Evolutionary conservation across 2,888 invertebrate species (phyloP).

Genomic region (Myopa testacea): DNA sequence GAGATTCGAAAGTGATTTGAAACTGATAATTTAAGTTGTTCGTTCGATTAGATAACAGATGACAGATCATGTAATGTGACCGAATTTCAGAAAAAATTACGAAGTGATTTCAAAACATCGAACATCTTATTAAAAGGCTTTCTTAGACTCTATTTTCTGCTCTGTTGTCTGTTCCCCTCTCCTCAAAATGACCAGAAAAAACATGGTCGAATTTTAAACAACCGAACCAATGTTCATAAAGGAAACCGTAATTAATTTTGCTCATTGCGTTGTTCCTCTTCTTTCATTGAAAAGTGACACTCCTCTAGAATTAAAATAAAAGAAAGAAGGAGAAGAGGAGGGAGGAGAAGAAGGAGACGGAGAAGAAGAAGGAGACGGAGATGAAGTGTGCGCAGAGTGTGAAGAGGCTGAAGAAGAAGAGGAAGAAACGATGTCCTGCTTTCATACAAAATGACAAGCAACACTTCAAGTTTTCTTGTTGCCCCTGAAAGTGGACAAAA

Average conservation of each 20-base stretch:
- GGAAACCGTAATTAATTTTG: too few species aligned
- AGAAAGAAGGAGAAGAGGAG: too few species aligned
- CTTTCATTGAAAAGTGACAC: too few species aligned
- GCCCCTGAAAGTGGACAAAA: constrained; percentile 34
- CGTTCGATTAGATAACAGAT: neutral
- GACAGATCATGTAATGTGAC: constrained; percentile 5
- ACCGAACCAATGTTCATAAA: neutral
- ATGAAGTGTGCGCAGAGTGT: too few species aligned
- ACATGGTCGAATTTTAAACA: neutral
- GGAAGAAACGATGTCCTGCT: constrained; percentile 8
- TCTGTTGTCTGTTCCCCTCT: neutral
- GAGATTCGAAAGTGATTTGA: constrained; percentile 19
- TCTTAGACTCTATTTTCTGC: neutral
- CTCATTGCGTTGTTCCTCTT: too few species aligned
- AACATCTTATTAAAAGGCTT: too few species aligned
- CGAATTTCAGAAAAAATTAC: neutral
- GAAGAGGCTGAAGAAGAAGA: too few species aligned
- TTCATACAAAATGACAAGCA: neutral
- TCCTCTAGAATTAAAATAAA: too few species aligned
- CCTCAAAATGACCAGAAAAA: neutral
- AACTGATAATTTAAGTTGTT: constrained; percentile 24
- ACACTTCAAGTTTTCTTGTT: constrained; percentile 15
- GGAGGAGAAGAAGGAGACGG: too few species aligned
- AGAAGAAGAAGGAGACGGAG: too few species aligned
- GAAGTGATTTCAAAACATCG: neutral